phyloP scores from a whole-genome alignment of 2,888 invertebrate genomes.

The Reticulitermes lucifugus region DNA sequence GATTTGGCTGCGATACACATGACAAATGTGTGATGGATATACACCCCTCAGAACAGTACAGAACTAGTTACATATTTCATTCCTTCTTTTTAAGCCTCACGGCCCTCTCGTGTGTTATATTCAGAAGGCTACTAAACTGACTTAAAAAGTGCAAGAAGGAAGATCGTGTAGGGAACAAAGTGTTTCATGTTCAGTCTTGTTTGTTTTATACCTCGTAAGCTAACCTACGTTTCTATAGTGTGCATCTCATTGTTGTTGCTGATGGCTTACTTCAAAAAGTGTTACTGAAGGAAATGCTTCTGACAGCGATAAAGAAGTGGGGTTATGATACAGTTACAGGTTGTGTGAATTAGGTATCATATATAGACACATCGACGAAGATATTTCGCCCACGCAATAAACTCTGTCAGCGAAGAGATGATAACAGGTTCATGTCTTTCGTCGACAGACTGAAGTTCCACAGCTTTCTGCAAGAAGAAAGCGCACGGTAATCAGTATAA shows the following conservation, averaged over 20 bases:
- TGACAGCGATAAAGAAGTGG: conserved; percentile 7
- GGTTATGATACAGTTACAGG: background rate
- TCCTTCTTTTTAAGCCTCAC: background rate
- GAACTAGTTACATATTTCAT: conserved; percentile 3
- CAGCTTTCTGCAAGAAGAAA: conserved; percentile 44
- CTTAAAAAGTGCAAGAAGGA: conserved; percentile 20
- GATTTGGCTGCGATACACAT: conserved; percentile 24
- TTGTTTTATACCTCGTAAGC: background rate
- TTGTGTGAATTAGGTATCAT: background rate
- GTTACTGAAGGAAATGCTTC: conserved; percentile 2
- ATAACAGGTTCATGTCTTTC: conserved; percentile 14
- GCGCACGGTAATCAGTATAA: conserved; percentile 4
- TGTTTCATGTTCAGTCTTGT: conserved; percentile 5
- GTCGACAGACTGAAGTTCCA: conserved; percentile 19
- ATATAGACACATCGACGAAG: background rate
- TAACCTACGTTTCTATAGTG: background rate
- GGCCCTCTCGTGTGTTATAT: background rate
- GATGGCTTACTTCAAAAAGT: background rate
- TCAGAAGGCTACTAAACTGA: conserved; percentile 17
- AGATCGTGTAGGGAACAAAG: conserved; percentile 31
- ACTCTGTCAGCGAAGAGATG: conserved; percentile 10
- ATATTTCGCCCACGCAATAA: background rate
- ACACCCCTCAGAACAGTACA: conserved; percentile 22
- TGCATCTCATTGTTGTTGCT: background rate
- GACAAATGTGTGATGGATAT: conserved; percentile 45